Percentiles rank a stretch among this genome's conserved stretches.
Conservation (phyloP, 2,888 invertebrate species). For the Hypena proboscidalis region DNA sequence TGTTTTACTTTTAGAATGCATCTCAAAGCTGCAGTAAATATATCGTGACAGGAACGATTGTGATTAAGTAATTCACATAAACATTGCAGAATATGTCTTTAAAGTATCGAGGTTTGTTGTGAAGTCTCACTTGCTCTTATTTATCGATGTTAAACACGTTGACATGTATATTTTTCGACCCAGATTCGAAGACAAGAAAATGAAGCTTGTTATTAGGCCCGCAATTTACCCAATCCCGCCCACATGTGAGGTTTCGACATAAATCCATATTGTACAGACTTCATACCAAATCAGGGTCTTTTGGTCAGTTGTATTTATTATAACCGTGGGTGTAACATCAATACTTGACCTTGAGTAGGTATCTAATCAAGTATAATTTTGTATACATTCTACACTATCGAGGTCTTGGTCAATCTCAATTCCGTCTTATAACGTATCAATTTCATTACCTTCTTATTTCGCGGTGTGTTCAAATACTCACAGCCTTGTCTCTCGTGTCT, state of each 20-base stretch:
- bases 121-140: neutral
- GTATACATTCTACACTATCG: conserved; percentile 37
- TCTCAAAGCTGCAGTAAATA: conserved; percentile 8
- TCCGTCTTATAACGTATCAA: conserved; percentile 35
- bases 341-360: conserved; percentile 56
- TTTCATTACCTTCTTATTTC: conserved; percentile 30
- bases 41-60: conserved; percentile 6
- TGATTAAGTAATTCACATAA: conserved; percentile 13
- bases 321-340: conserved; percentile 51
- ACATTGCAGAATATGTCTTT: conserved; percentile 1
- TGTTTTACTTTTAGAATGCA: conserved; percentile 34
- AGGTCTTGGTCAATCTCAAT: conserved; percentile 39
- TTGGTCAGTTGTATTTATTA: conserved; percentile 48
- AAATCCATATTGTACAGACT: conserved; percentile 45
- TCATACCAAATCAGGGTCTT: conserved; percentile 50
- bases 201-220: conserved; percentile 15
- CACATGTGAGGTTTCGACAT: conserved; percentile 51
- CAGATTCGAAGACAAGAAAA: neutral
- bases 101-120: neutral
- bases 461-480: conserved; percentile 24
- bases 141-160: conserved; percentile 1
- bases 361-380: conserved; percentile 45
- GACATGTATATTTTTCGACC: conserved; percentile 5
- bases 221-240: conserved; percentile 43
- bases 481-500: conserved; percentile 42